These are phyloP conservation scores for Entomyzon cyanotis DNA, from an alignment of 2,113 vertebrate species.

Conservation along the genomic window DNA sequence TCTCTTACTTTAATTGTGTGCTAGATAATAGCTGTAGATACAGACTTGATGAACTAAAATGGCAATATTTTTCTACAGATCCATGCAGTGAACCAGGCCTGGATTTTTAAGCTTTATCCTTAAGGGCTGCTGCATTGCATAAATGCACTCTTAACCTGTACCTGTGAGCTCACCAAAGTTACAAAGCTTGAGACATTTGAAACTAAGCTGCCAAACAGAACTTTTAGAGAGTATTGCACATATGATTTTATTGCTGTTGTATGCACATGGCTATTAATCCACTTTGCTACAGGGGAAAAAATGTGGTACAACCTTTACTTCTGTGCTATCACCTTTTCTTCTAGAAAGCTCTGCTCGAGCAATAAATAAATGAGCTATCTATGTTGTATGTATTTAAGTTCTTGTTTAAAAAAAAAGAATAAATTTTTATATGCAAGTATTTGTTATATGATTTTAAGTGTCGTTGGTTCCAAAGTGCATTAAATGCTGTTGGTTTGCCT, in stretches of 20 bases:
- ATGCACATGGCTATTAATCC: neutral
- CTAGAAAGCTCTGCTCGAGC: neutral
- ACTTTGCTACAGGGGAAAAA: neutral
- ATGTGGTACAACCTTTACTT: neutral
- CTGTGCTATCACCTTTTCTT: neutral
- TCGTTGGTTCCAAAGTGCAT: neutral
- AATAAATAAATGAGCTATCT: neutral
- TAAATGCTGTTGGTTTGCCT: neutral
- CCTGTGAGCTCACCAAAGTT: neutral
- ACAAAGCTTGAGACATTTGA: neutral
- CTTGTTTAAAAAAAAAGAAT: neutral
- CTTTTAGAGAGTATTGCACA: neutral
- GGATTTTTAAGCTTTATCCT: neutral
- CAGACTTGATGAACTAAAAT: neutral
- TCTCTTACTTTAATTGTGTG: neutral
- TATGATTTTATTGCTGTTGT: neutral
- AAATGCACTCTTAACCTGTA: neutral
- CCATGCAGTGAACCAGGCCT: neutral
- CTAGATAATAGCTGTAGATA: neutral
- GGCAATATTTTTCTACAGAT: neutral
- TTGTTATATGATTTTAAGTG: neutral
- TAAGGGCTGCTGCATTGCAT: neutral
- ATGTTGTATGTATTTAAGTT: neutral
- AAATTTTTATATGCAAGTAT: constrained; percentile 55
- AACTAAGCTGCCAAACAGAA: neutral